These are phyloP conservation scores for Rhincodon typus DNA, from an alignment of 2,797 vertebrate species.

Conservation along the genomic window DNA sequence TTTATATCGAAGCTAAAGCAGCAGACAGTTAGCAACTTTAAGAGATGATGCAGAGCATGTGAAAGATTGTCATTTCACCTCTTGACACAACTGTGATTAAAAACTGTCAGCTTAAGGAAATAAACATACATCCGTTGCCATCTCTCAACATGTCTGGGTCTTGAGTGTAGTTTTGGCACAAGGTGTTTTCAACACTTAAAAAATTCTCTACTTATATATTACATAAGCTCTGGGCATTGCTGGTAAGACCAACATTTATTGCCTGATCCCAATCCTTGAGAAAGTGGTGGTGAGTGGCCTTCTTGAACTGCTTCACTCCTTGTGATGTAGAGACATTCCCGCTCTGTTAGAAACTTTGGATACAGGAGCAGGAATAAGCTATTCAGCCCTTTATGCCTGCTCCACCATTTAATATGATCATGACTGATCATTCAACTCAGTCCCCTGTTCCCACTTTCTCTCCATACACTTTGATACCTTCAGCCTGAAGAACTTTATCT, in stretches of 20 bases:
- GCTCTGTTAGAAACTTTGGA: neutral
- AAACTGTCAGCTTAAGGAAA: neutral
- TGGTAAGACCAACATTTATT: neutral
- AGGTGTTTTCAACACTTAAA: neutral
- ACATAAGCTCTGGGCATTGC: neutral
- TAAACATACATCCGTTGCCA: neutral
- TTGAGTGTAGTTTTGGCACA: neutral
- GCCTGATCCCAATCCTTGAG: neutral
- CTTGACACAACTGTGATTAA: neutral
- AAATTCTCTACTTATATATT: neutral
- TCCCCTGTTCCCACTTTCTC: no score
- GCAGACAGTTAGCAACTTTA: neutral
- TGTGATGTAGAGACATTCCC: neutral
- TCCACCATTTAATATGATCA: no score
- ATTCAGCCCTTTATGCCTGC: neutral
- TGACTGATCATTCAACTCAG: no score
- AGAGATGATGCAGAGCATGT: neutral
- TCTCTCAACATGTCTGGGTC: neutral
- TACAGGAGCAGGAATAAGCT: neutral
- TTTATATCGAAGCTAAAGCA: neutral
- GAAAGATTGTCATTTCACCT: neutral
- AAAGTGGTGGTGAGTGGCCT: neutral
- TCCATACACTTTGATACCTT: no score
- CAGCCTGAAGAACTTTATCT: neutral
- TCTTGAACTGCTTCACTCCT: neutral